Conservation (phyloP, 1,140 invertebrate species). For the Theocolax elegans region DNA sequence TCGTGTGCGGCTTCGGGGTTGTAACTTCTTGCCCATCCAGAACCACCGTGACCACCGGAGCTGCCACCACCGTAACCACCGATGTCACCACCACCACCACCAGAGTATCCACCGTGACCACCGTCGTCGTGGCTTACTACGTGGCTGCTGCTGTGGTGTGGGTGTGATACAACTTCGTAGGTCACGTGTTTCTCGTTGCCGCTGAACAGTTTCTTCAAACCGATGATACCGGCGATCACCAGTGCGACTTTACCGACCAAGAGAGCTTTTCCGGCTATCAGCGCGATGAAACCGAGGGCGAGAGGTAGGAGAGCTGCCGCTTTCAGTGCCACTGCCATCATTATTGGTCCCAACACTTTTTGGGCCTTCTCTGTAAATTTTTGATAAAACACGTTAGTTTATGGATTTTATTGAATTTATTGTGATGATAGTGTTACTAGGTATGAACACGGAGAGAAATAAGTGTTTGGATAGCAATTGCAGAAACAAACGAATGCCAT, state of each 20-base stretch:
- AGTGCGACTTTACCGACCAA: constrained; percentile 85
- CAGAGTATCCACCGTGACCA: constrained; percentile 71
- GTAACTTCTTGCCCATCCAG: constrained; percentile 76
- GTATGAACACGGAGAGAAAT: too few relatives aligned
- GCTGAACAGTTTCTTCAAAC: constrained; percentile 80
- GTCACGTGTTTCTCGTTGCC: constrained; percentile 80
- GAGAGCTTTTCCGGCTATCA: constrained; percentile 86
- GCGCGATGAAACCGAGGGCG: constrained; percentile 80
- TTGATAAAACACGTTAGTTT: constrained; percentile 16
- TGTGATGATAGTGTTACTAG: too few relatives aligned
- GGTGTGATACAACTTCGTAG: constrained; percentile 84
- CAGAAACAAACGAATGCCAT: too few relatives aligned
- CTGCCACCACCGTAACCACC: constrained; percentile 71
- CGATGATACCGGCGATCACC: constrained; percentile 83
- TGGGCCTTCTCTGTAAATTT: constrained; percentile 74
- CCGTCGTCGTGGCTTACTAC: constrained; percentile 72
- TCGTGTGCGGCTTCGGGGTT: constrained; percentile 76
- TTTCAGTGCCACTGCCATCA: constrained; percentile 80
- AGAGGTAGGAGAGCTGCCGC: constrained; percentile 81
- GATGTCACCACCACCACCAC: constrained; percentile 65
- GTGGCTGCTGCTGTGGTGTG: constrained; percentile 78
- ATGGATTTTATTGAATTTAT: too few relatives aligned
- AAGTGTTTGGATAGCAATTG: too few relatives aligned
- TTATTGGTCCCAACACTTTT: constrained; percentile 81
- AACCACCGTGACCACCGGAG: constrained; percentile 68